These are phyloP conservation scores for Acanthoscelides obtectus DNA, from an alignment of 2,888 invertebrate species.

Conservation along the genomic window DNA sequence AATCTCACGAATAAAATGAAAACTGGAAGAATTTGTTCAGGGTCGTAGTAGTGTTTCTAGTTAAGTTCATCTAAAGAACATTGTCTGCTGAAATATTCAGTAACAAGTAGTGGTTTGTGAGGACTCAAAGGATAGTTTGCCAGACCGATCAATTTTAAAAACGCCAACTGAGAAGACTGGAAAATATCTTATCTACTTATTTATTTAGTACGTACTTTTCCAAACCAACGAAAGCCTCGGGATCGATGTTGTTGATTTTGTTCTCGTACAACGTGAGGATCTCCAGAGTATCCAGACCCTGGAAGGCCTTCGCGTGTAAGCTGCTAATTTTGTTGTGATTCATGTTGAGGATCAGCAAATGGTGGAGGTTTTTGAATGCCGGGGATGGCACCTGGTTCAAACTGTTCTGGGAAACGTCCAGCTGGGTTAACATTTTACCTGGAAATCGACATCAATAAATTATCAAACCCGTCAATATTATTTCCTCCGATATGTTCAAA, in stretches of 20 bases:
- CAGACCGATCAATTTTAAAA: too few species aligned
- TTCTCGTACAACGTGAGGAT: slow-evolving; percentile 85
- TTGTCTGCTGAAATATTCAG: too few species aligned
- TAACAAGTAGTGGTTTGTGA: too few species aligned
- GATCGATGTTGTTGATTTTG: slow-evolving; percentile 71
- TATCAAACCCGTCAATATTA: too few species aligned
- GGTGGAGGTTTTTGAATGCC: slow-evolving; percentile 75
- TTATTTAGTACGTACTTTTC: slow-evolving; percentile 66
- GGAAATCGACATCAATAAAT: slow-evolving; percentile 31
- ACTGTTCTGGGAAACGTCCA: slow-evolving; percentile 85
- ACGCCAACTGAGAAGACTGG: too few species aligned
- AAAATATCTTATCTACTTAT: too few species aligned
- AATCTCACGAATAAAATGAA: too few species aligned
- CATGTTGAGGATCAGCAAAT: slow-evolving; percentile 80
- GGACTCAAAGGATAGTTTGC: too few species aligned
- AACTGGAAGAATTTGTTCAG: too few species aligned
- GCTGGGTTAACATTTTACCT: slow-evolving; percentile 83
- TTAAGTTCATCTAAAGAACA: too few species aligned
- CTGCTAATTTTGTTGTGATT: slow-evolving; percentile 81
- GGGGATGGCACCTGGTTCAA: slow-evolving; percentile 74
- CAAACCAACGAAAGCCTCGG: slow-evolving; percentile 79
- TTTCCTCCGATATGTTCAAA: too few species aligned
- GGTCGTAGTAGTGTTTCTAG: too few species aligned
- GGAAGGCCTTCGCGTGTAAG: slow-evolving; percentile 77
- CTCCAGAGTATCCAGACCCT: slow-evolving; percentile 81